Conservation (phyloP, 2,888 invertebrate genomes). For the Drosophila antonietae region DNA sequence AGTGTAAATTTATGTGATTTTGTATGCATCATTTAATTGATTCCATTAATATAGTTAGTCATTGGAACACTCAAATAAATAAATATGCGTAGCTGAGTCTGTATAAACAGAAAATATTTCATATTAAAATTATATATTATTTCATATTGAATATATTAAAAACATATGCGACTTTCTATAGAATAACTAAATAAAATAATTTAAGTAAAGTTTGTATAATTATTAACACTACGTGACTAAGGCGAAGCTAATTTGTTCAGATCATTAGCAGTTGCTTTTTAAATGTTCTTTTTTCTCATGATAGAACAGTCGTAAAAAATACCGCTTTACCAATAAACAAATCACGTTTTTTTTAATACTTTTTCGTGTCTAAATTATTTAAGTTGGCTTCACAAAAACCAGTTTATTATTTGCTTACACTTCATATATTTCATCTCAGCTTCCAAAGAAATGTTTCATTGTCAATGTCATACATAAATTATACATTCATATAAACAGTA, state of each 20-base stretch:
- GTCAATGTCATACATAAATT: slow-evolving; percentile 12
- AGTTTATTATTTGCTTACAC: slow-evolving; percentile 26
- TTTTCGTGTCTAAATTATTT: slow-evolving; percentile 7
- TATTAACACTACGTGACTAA: slow-evolving; percentile 31
- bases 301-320: not conserved
- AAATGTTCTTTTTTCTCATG: not conserved
- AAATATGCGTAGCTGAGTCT: not conserved
- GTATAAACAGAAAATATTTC: not conserved
- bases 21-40: not conserved
- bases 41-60: not conserved
- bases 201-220: slow-evolving; percentile 10
- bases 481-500: not conserved
- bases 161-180: not conserved
- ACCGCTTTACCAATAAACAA: not conserved
- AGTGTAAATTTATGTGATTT: not conserved
- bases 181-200: not conserved
- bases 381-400: slow-evolving; percentile 12
- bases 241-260: slow-evolving; percentile 14
- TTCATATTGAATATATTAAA: not conserved
- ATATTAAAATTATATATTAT: not conserved
- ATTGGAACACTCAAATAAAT: not conserved
- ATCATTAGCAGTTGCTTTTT: slow-evolving; percentile 32
- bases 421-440: slow-evolving; percentile 11
- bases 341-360: slow-evolving; percentile 9
- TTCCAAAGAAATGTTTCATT: slow-evolving; percentile 21